A percentile compares a stretch with the other conserved stretches of the same genome.
These are phyloP conservation scores for Triplophysa tibetana DNA, from an alignment of 2,113 vertebrate genomes.

Conservation along the genomic window DNA sequence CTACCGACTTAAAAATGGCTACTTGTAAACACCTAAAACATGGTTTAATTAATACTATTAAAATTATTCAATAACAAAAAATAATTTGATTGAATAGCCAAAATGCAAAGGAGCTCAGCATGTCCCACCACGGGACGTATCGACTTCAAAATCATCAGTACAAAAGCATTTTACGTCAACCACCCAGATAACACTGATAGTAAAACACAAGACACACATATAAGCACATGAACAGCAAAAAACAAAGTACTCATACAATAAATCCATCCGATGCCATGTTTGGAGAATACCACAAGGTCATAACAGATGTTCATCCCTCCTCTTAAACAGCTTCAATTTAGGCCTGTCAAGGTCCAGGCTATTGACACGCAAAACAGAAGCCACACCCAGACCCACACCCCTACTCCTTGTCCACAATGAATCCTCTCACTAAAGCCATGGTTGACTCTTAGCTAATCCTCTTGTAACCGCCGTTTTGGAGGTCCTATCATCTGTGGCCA, in stretches of 20 bases:
- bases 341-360: constrained; percentile 38
- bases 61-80: too few relatives aligned
- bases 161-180: too few relatives aligned
- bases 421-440: constrained; percentile 35
- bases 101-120: too few relatives aligned
- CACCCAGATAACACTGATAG: constrained; percentile 15
- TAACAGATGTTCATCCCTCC: constrained; percentile 35
- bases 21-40: too few relatives aligned
- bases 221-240: constrained; percentile 25
- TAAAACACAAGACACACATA: constrained; percentile 20
- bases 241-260: constrained; percentile 18
- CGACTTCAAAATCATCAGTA: too few relatives aligned
- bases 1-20: too few relatives aligned
- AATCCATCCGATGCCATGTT: constrained; percentile 35
- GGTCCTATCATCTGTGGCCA: constrained; percentile 31
- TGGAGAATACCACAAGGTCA: constrained; percentile 39
- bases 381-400: constrained; percentile 15
- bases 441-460: constrained; percentile 33
- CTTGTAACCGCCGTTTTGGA: constrained; percentile 46
- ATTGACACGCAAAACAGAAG: constrained; percentile 33
- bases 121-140: too few relatives aligned
- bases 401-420: constrained; percentile 17
- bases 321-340: constrained; percentile 20
- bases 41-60: too few relatives aligned
- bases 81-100: too few relatives aligned